These are phyloP conservation scores for Eclectus roratus DNA, from an alignment of 2,113 vertebrate genomes.

Conservation along the genomic window DNA sequence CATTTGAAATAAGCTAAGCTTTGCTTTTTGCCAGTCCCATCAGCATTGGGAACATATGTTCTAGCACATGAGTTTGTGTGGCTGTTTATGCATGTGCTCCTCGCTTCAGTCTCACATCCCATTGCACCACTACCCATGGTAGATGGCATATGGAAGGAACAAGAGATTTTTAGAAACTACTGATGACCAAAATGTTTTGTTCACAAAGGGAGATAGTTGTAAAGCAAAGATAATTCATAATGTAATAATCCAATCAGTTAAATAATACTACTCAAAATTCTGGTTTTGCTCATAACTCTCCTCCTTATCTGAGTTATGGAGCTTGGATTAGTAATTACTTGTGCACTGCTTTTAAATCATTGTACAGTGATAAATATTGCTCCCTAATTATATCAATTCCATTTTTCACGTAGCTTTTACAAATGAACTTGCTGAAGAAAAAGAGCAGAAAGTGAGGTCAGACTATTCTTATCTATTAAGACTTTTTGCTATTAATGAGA, in stretches of 20 bases:
- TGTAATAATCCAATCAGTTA: not conserved
- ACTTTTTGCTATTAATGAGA: not conserved
- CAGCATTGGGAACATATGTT: not conserved
- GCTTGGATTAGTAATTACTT: not conserved
- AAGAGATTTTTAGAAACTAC: not conserved
- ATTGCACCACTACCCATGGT: rapidly evolving
- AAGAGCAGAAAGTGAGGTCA: not conserved
- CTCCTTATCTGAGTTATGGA: not conserved
- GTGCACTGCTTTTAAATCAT: not conserved
- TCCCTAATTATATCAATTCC: not conserved
- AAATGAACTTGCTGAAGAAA: not conserved
- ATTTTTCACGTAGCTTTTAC: not conserved
- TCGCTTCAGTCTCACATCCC: not conserved
- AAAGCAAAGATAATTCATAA: not conserved
- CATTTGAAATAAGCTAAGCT: not conserved
- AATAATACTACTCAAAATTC: not conserved
- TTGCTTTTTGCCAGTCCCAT: not conserved
- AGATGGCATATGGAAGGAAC: not conserved
- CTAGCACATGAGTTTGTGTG: not conserved
- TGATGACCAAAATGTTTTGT: not conserved
- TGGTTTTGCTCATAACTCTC: not conserved
- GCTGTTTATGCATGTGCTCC: not conserved
- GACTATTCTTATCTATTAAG: not conserved
- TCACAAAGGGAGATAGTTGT: not conserved
- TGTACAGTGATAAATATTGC: not conserved